These are phyloP conservation scores for Bembecia ichneumoniformis DNA, from an alignment of 2,888 invertebrate species.

Conservation along the genomic window DNA sequence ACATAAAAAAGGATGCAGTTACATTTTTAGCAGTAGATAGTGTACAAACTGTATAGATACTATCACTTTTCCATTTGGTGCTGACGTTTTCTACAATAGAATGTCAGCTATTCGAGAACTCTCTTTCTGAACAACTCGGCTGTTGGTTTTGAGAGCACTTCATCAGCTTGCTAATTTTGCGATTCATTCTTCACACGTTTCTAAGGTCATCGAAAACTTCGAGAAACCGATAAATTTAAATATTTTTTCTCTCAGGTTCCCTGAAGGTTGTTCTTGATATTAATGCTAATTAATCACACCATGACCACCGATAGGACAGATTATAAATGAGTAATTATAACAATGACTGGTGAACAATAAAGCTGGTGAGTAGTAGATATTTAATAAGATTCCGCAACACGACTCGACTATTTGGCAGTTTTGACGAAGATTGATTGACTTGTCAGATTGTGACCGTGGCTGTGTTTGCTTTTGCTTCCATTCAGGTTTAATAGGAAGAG, in stretches of 20 bases:
- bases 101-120: no score
- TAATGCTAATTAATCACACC: constrained; percentile 36
- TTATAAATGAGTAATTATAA: constrained; percentile 61
- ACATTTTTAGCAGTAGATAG: no score
- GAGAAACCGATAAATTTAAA: neutral
- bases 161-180: no score
- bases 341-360: constrained; percentile 58
- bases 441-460: constrained; percentile 26
- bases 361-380: constrained; percentile 30
- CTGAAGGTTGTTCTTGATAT: neutral
- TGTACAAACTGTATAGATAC: no score
- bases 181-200: no score
- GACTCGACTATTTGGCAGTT: constrained; percentile 45
- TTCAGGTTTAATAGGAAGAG: no score
- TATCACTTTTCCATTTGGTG: no score
- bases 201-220: neutral
- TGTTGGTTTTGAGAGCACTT: no score
- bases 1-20: no score
- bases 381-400: constrained; percentile 61
- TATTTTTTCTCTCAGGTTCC: neutral
- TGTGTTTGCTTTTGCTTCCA: constrained; percentile 16
- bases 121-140: no score
- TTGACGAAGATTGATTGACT: constrained; percentile 61
- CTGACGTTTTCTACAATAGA: no score
- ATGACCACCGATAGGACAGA: constrained; percentile 41